Evolutionary conservation across 2,888 invertebrate genomes (phyloP).

Genomic region (Drosophila melanosoma): DNA sequence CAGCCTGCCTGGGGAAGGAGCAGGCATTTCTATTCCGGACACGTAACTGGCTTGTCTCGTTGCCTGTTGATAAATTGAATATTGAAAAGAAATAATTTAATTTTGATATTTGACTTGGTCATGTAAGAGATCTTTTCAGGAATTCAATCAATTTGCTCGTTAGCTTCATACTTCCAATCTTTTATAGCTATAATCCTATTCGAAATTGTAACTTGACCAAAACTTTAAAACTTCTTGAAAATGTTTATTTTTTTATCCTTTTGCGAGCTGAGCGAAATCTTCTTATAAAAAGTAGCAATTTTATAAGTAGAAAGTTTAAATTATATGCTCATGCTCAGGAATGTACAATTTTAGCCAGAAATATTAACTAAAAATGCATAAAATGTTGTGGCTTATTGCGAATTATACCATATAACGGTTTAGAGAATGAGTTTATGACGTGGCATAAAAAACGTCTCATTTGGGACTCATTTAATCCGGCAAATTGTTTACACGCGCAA

Average conservation of each 20-base stretch:
- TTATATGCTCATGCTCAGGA: background rate
- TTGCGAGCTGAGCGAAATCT: background rate
- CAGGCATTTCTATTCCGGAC: constrained; percentile 71
- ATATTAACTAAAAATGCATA: background rate
- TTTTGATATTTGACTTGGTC: constrained; percentile 55
- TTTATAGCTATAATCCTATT: background rate
- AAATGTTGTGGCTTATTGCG: constrained; percentile 11
- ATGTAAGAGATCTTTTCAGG: constrained; percentile 25
- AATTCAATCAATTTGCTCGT: constrained; percentile 23
- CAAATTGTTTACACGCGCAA: constrained; percentile 74
- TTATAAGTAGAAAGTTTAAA: too few species aligned
- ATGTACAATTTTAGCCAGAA: background rate
- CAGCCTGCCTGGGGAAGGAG: background rate
- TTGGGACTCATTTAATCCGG: constrained; percentile 80
- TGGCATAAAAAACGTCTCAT: constrained; percentile 76
- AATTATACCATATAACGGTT: constrained; percentile 36
- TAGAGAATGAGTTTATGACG: constrained; percentile 67
- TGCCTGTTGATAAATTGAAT: constrained; percentile 82
- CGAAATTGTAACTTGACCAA: constrained; percentile 1
- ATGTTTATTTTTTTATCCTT: background rate
- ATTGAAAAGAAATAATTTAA: constrained; percentile 83
- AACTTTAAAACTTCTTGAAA: background rate
- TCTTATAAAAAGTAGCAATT: too few species aligned
- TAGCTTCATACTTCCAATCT: background rate
- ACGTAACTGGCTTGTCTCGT: constrained; percentile 73